Evolutionary conservation across 2,888 invertebrate genomes (phyloP).

Genomic region (Andrena fulva): DNA sequence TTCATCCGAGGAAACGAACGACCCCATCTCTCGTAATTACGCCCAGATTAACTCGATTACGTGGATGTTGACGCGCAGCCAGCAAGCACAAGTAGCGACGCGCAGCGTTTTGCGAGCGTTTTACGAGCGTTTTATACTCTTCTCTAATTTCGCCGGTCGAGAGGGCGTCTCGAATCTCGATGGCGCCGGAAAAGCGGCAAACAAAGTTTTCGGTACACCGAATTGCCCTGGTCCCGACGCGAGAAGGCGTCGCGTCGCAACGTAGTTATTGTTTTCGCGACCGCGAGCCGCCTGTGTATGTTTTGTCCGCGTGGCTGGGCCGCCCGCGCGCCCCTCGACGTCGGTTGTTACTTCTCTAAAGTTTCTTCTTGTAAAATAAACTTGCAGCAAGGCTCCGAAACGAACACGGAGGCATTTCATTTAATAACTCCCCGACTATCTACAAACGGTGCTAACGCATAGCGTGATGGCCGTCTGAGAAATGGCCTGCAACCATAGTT

Average conservation of each 20-base stretch:
- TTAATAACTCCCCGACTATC: too few relatives aligned
- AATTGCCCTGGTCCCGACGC: constrained; percentile 40
- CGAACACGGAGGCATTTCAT: too few relatives aligned
- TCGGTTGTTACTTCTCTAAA: too few relatives aligned
- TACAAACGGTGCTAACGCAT: too few relatives aligned
- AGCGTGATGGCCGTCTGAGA: too few relatives aligned
- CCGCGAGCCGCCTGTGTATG: too few relatives aligned
- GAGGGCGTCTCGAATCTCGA: constrained; percentile 12
- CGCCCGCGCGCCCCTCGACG: too few relatives aligned
- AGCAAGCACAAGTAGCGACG: neutral
- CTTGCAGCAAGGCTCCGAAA: too few relatives aligned
- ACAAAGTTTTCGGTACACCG: constrained; percentile 63
- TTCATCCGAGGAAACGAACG: constrained; percentile 2
- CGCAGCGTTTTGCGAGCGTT: constrained; percentile 3
- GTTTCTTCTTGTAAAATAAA: too few relatives aligned
- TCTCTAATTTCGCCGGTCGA: constrained; percentile 47
- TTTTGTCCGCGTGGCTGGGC: too few relatives aligned
- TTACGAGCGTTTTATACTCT: constrained; percentile 33
- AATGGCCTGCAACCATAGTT: too few relatives aligned
- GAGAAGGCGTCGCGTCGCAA: constrained; percentile 50
- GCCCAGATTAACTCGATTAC: constrained; percentile 78
- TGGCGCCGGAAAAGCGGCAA: constrained; percentile 67
- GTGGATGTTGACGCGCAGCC: constrained; percentile 42
- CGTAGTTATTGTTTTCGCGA: neutral
- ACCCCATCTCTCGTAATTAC: constrained; percentile 64